A percentile compares a stretch with the other conserved stretches of the same genome.
These are phyloP conservation scores for Synanthedon formicaeformis DNA, from an alignment of 2,888 invertebrate species.

Conservation along the genomic window DNA sequence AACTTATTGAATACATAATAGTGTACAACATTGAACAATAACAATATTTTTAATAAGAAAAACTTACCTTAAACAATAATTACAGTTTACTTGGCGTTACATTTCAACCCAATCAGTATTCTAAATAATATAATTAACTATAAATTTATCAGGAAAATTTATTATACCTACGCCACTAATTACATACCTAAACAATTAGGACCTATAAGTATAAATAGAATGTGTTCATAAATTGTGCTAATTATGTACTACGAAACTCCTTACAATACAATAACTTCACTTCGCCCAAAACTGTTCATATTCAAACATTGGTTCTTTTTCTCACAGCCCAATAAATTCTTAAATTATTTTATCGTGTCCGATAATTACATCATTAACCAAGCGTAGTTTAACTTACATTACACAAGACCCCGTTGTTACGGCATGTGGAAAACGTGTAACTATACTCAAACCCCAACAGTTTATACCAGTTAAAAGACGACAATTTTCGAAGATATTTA, in stretches of 20 bases:
- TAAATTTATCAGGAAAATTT: too few species aligned
- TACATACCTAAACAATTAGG: neutral
- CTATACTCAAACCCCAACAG: too few species aligned
- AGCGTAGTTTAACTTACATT: too few species aligned
- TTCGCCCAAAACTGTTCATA: neutral
- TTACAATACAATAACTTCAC: conserved; percentile 8
- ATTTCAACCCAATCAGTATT: too few species aligned
- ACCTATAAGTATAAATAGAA: neutral
- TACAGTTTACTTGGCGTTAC: too few species aligned
- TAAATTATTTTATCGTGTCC: conserved; percentile 6
- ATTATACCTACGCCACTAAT: too few species aligned
- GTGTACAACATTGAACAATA: neutral
- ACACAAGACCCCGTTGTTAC: too few species aligned
- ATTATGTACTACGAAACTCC: conserved; percentile 1
- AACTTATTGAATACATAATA: neutral
- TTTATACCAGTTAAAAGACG: too few species aligned
- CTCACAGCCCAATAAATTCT: conserved; percentile 35
- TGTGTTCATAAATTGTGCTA: conserved; percentile 1
- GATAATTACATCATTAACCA: conserved; percentile 1
- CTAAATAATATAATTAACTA: too few species aligned
- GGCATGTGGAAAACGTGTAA: too few species aligned
- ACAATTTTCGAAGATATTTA: too few species aligned
- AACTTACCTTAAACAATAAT: conserved; percentile 3
- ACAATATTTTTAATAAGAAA: conserved; percentile 8
- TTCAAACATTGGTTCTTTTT: conserved; percentile 17